A percentile compares a stretch with the other conserved stretches of the same genome.
These are phyloP conservation scores for Ichneumon xanthorius DNA, from an alignment of 2,888 invertebrate species.

Conservation along the genomic window DNA sequence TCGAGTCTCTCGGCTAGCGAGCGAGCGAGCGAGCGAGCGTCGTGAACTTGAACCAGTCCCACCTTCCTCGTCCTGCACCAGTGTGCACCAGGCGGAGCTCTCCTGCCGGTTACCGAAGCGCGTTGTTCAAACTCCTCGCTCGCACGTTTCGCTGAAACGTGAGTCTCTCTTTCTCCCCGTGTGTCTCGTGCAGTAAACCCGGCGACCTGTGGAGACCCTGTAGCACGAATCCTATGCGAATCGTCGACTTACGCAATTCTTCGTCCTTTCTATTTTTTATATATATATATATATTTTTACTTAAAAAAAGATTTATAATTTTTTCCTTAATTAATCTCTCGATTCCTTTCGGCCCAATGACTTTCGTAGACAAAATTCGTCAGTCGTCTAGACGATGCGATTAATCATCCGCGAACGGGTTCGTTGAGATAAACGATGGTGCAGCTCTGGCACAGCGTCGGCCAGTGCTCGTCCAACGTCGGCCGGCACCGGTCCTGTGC, in stretches of 20 bases:
- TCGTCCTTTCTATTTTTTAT: background rate
- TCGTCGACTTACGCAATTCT: conserved; percentile 1
- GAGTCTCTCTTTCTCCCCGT: conserved; percentile 24
- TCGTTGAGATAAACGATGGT: conserved; percentile 43
- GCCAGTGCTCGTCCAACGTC: no score
- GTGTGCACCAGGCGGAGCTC: conserved; percentile 42
- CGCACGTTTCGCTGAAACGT: conserved; percentile 6
- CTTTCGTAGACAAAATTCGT: conserved; percentile 18
- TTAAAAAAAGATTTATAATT: background rate
- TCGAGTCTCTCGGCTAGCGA: conserved; percentile 72
- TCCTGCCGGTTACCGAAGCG: conserved; percentile 54
- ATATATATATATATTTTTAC: background rate
- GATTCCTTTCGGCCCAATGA: background rate
- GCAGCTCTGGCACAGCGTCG: no score
- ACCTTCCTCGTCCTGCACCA: conserved; percentile 72
- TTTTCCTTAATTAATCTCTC: background rate
- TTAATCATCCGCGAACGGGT: conserved; percentile 43
- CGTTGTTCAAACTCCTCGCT: conserved; percentile 33
- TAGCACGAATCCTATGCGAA: conserved; percentile 3
- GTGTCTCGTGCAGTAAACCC: background rate
- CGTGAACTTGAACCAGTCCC: conserved; percentile 83
- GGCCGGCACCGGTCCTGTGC: background rate
- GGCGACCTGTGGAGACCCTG: background rate
- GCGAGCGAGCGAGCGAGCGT: conserved; percentile 61
- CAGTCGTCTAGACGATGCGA: conserved; percentile 7